A percentile compares a stretch with the other conserved stretches of the same genome.
These are phyloP conservation scores for Vidua chalybeata DNA, from an alignment of 2,113 vertebrate species.

Conservation along the genomic window DNA sequence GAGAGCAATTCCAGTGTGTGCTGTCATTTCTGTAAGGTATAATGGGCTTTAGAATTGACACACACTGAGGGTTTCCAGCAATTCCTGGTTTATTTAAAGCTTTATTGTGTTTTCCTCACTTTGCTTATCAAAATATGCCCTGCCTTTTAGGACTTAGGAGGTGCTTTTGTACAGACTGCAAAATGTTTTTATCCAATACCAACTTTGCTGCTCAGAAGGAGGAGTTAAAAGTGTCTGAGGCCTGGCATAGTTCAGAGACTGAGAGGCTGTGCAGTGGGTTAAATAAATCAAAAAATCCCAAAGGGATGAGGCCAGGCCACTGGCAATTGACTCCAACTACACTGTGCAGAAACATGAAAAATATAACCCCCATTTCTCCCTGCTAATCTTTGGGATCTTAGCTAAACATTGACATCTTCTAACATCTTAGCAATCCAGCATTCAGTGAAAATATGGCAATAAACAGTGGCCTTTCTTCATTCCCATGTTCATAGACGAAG, in stretches of 20 bases:
- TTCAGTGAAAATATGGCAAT: neutral
- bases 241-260: slow-evolving; percentile 9
- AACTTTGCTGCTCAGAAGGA: neutral
- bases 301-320: neutral
- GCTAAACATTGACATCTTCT: neutral
- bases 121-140: neutral
- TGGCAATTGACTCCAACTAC: neutral
- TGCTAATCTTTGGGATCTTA: neutral
- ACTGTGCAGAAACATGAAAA: slow-evolving; percentile 4
- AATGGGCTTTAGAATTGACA: neutral
- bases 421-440: neutral
- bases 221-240: neutral
- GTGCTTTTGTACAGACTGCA: neutral
- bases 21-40: slow-evolving; percentile 13
- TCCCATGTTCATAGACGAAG: neutral
- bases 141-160: neutral
- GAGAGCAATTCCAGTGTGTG: neutral
- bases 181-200: neutral
- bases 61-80: neutral
- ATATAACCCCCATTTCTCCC: neutral
- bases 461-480: neutral
- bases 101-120: neutral
- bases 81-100: neutral
- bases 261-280: neutral
- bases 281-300: slow-evolving; percentile 44